Conservation (phyloP, 2,797 vertebrate genomes). For the Anguilla marmorata region DNA sequence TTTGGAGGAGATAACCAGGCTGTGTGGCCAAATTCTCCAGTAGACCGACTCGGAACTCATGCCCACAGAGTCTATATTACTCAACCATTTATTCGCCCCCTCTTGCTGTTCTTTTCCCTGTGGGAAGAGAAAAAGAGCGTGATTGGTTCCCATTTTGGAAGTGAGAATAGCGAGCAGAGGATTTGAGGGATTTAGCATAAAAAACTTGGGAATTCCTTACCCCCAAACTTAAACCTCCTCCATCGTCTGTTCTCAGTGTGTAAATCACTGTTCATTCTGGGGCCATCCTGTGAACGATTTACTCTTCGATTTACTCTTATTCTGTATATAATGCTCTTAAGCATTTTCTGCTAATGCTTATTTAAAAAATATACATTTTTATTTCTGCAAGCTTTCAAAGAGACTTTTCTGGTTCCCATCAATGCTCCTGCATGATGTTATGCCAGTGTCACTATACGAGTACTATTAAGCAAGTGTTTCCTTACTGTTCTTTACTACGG, state of each 20-base stretch:
- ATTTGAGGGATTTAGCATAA: neutral
- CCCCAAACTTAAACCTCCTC: neutral
- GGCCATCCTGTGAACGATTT: neutral
- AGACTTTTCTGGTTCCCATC: neutral
- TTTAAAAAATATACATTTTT: neutral
- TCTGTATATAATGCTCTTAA: neutral
- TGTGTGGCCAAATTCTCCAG: neutral
- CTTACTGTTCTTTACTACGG: neutral
- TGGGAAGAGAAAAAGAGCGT: neutral
- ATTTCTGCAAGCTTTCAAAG: slow-evolving; percentile 19
- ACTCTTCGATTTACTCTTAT: neutral
- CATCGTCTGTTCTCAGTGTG: neutral
- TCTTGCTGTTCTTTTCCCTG: neutral
- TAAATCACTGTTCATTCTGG: neutral
- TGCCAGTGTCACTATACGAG: neutral
- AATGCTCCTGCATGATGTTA: neutral
- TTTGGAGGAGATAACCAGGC: neutral
- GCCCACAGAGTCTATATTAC: neutral
- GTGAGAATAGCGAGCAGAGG: neutral
- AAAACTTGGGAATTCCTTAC: neutral
- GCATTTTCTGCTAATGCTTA: neutral
- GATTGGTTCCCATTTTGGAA: neutral
- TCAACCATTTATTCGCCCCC: neutral
- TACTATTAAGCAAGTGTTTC: neutral
- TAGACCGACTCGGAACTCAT: neutral